A percentile compares a stretch with the other conserved stretches of the same genome.
Conservation (phyloP, 2,888 invertebrate species). For the Agrotis puta region DNA sequence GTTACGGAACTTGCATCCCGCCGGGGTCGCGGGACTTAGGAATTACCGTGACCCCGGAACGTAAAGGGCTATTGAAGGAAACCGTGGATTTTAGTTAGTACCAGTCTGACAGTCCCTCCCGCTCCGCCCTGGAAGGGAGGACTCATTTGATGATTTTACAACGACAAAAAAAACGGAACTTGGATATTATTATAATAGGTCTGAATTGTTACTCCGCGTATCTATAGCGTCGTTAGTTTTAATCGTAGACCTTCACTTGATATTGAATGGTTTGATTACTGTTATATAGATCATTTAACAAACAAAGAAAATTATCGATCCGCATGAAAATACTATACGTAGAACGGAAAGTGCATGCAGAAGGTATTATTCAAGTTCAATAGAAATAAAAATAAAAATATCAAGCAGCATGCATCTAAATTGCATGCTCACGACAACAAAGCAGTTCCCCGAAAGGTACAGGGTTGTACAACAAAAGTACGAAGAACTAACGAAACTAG, state of each 20-base stretch:
- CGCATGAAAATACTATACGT: conserved; percentile 35
- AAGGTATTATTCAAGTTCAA: conserved; percentile 44
- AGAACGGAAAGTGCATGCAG: conserved; percentile 41
- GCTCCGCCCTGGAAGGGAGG: too few species aligned
- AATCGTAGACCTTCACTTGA: conserved; percentile 19
- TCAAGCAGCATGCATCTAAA: conserved; percentile 44
- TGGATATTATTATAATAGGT: not conserved
- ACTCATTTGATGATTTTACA: too few species aligned
- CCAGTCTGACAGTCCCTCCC: too few species aligned
- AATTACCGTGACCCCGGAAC: too few species aligned
- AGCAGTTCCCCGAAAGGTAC: conserved; percentile 63
- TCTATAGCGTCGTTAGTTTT: not conserved
- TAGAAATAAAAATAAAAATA: conserved; percentile 47
- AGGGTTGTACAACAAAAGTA: conserved; percentile 62
- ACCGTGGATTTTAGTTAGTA: too few species aligned
- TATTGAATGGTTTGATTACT: conserved; percentile 10
- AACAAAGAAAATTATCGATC: conserved; percentile 44
- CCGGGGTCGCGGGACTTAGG: too few species aligned
- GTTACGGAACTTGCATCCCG: too few species aligned
- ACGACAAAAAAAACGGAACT: too few species aligned
- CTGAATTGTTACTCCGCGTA: not conserved
- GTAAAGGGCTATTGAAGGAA: too few species aligned
- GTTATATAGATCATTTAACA: conserved; percentile 5
- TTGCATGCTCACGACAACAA: conserved; percentile 61
- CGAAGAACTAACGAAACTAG: conserved; percentile 67